Evolutionary conservation across 1,140 invertebrate genomes (phyloP), one percentile per base, ranked within the genome.

Genomic region (Tetramorium parvispinum): DNA sequence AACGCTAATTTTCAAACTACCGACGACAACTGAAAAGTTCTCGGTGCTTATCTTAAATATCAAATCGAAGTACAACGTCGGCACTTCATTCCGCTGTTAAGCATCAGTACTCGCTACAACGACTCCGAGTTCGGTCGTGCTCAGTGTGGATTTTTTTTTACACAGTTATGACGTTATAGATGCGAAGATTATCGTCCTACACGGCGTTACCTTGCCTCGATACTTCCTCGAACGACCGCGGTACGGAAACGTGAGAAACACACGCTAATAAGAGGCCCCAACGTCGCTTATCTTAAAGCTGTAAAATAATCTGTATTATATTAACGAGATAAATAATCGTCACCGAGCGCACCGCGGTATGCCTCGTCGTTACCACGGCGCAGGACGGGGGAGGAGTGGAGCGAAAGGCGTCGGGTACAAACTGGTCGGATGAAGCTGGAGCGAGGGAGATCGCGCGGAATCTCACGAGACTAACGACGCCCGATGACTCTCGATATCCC

Each of bases 401-500:
- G 13, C 8, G 49, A 16, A 51, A 10, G 49, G 13, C 40, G 40
- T 10, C 40, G 18, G 57, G 18, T 6, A 49, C 4, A 57, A 24
- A 68, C 43, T 46, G 75, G 61, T 78, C 73, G 49, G 53, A 37
- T 5, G 49, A 57, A 40, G 37, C 32, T 43, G 68, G 53, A 71
- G 24, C 11, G 71, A 76, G 66, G 73, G 49, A n/a, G 51, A 87
- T 68, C 49, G 43, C 49, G 71, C 37, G 88, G 61, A 81, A 89
- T 89, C 85, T 37, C 85, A 89, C 51, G 85, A 70, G 85, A 88
- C 51, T 87, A 78, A 82, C 78, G 71, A 86, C 71, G 85, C 70
- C 71, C 71, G 88, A 87, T 83, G 89, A 90, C 85, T 87, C 71
- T 77, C 66, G 78, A 70, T 77, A 77, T 87, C 86, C 85, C 89